phyloP scores from a whole-genome alignment of 2,797 vertebrate species.

The Takifugu rubripes region DNA sequence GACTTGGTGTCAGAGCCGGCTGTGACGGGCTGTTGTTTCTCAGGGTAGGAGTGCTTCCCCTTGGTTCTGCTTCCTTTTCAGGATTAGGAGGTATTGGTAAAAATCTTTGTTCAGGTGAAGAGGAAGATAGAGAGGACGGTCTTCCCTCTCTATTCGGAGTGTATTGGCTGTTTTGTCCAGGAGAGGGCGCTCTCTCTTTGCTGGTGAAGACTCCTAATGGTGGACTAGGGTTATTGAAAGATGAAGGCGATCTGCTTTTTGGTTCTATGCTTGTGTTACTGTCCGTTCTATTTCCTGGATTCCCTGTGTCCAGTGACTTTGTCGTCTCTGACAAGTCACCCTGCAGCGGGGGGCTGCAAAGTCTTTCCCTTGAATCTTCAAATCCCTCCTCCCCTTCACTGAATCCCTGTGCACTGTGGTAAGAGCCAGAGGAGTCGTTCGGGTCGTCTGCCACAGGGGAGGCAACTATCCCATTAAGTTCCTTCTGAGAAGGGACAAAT shows the following conservation, averaged over 20 bases:
- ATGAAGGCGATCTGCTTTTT: conserved; percentile 24
- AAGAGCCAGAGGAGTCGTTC: conserved; percentile 77
- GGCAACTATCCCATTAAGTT: conserved; percentile 44
- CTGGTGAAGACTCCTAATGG: conserved; percentile 23
- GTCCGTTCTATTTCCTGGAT: conserved; percentile 26
- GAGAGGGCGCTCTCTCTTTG: conserved; percentile 45
- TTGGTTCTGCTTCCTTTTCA: conserved; percentile 38
- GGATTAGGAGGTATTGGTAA: conserved; percentile 40
- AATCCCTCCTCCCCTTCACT: conserved; percentile 81
- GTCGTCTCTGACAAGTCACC: conserved; percentile 29
- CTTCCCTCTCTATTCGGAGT: conserved; percentile 35
- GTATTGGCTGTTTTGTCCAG: conserved; percentile 37
- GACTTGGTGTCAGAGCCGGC: conserved; percentile 38
- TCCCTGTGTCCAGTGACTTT: conserved; percentile 24
- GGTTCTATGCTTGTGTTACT: conserved; percentile 32
- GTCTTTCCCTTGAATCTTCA: conserved; percentile 71
- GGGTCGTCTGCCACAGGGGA: conserved; percentile 66
- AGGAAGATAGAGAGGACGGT: conserved; percentile 45
- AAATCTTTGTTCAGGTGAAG: conserved; percentile 45
- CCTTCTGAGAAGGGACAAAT: conserved; percentile 51
- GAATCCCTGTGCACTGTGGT: conserved; percentile 74
- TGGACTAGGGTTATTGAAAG: conserved; percentile 2
- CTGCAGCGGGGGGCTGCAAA: conserved; percentile 41
- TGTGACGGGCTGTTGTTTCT: conserved; percentile 41
- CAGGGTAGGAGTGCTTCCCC: conserved; percentile 35